Conservation (phyloP, 2,888 invertebrate species). For the Polylopha cassiicola region DNA sequence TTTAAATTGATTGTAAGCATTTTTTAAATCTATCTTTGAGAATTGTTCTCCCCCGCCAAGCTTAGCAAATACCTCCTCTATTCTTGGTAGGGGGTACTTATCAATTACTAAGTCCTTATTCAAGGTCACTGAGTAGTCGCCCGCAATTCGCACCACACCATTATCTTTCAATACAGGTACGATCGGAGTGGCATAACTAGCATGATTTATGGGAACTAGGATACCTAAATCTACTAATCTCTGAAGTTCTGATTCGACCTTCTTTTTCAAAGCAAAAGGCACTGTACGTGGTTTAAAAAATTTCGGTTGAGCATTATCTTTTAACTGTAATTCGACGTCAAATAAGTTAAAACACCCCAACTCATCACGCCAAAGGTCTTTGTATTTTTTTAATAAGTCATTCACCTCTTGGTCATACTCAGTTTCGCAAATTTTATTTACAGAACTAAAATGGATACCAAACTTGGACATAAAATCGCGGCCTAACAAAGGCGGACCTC, state of each 20-base stretch:
- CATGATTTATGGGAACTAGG: slow-evolving; percentile 6
- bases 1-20: slow-evolving; percentile 24
- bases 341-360: slow-evolving; percentile 19
- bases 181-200: not conserved
- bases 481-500: slow-evolving; percentile 16
- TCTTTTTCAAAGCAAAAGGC: slow-evolving; percentile 22
- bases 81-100: slow-evolving; percentile 8
- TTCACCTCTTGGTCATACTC: not conserved
- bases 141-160: slow-evolving; percentile 4
- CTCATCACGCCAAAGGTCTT: not conserved
- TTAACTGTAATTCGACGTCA: slow-evolving; percentile 20
- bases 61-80: slow-evolving; percentile 26
- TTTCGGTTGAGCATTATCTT: slow-evolving; percentile 14
- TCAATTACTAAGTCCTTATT: slow-evolving; percentile 10
- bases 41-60: slow-evolving; percentile 25
- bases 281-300: slow-evolving; percentile 24
- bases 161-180: slow-evolving; percentile 1
- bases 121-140: slow-evolving; percentile 12
- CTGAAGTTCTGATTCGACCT: slow-evolving; percentile 19
- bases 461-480: slow-evolving; percentile 18
- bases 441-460: not conserved
- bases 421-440: not conserved
- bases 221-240: slow-evolving; percentile 15
- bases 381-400: not conserved
- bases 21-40: slow-evolving; percentile 25